phyloP scores from a whole-genome alignment of 2,888 invertebrate species.

The Drosophila birchii region DNA sequence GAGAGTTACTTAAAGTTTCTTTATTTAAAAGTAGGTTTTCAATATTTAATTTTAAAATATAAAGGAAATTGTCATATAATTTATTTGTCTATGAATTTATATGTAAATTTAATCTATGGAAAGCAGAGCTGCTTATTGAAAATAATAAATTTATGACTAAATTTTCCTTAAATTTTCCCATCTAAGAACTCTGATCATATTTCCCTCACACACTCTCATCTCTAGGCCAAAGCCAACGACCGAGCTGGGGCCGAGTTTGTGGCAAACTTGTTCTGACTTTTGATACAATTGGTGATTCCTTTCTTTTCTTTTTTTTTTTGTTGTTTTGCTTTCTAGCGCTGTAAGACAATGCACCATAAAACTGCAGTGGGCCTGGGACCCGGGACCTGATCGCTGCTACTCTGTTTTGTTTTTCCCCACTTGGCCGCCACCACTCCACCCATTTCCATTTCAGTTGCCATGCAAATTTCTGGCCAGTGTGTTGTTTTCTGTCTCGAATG shows the following conservation, averaged over 20 bases:
- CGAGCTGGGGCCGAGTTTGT: conserved; percentile 26
- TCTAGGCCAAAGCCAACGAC: conserved; percentile 50
- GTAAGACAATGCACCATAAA: conserved; percentile 70
- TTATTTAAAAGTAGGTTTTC: neutral
- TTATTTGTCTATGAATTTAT: neutral
- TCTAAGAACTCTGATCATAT: neutral
- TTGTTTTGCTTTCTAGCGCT: conserved; percentile 33
- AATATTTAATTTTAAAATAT: neutral
- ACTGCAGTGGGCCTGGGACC: conserved; percentile 47
- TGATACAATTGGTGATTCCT: conserved; percentile 51
- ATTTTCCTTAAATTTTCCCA: neutral
- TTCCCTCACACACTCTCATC: conserved; percentile 13
- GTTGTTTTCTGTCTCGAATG: conserved; percentile 34
- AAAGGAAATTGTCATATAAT: neutral
- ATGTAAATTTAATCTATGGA: too few species aligned
- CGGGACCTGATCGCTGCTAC: conserved; percentile 28
- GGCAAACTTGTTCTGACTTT: conserved; percentile 65
- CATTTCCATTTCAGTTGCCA: conserved; percentile 59
- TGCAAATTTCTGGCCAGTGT: conserved; percentile 61
- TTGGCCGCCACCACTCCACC: conserved; percentile 4
- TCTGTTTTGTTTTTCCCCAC: conserved; percentile 24
- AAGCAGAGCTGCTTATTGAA: too few species aligned
- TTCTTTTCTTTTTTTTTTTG: conserved; percentile 30
- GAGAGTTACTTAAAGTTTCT: neutral
- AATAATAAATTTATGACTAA: neutral